Conservation (phyloP, 2,113 vertebrate genomes). For the Apus apus region DNA sequence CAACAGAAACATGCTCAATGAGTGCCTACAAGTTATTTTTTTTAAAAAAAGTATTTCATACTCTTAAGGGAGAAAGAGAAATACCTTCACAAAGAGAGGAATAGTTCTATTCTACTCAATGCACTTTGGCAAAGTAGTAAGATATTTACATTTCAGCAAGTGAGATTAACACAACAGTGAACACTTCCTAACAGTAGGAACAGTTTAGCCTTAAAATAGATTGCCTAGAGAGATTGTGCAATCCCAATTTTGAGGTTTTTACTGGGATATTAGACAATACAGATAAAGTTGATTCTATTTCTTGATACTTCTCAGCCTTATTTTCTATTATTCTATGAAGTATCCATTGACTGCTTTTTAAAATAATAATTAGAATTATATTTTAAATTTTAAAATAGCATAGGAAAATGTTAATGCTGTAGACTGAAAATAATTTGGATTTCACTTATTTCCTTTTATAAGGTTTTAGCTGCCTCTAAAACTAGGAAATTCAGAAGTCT, state of each 20-base stretch:
- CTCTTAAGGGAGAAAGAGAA: background rate
- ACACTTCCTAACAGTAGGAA: background rate
- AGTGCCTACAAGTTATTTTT: background rate
- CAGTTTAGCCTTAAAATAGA: background rate
- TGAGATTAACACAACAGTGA: background rate
- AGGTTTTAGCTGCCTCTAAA: background rate
- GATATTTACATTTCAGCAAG: background rate
- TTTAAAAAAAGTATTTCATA: background rate
- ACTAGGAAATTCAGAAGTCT: background rate
- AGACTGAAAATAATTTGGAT: background rate
- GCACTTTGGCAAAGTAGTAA: background rate
- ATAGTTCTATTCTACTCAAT: background rate
- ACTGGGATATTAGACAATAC: background rate
- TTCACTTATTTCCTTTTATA: background rate
- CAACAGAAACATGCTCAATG: background rate
- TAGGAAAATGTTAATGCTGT: background rate
- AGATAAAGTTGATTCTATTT: background rate
- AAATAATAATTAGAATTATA: background rate
- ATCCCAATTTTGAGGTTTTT: background rate
- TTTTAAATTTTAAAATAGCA: background rate
- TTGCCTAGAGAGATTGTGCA: background rate
- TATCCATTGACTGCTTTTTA: background rate
- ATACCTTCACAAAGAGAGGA: background rate
- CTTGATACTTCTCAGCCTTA: background rate
- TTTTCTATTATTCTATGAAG: background rate